Evolutionary conservation across 2,888 invertebrate genomes (phyloP).

Genomic region (Heliconius charithonia): DNA sequence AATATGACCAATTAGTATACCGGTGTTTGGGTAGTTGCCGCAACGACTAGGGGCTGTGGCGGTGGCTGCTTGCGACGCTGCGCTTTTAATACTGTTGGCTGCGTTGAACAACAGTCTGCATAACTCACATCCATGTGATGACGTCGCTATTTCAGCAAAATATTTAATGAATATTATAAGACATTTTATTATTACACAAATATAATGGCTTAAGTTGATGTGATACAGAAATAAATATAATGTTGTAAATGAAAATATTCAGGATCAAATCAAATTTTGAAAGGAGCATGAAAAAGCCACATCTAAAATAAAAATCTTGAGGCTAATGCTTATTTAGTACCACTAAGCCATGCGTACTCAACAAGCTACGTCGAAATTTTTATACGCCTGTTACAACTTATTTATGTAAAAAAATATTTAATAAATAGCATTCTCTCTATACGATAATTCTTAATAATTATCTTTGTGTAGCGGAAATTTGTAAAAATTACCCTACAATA

Average conservation of each 20-base stretch:
- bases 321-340: too few relatives aligned
- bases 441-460: too few relatives aligned
- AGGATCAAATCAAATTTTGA: not conserved
- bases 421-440: too few relatives aligned
- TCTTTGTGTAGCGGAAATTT: too few relatives aligned
- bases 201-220: not conserved
- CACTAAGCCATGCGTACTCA: too few relatives aligned
- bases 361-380: too few relatives aligned
- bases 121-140: slow-evolving; percentile 63
- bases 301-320: not conserved
- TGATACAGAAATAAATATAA: not conserved
- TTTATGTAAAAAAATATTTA: too few relatives aligned
- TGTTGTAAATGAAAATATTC: not conserved
- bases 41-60: slow-evolving; percentile 40
- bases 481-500: too few relatives aligned
- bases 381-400: too few relatives aligned
- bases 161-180: not conserved
- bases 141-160: slow-evolving; percentile 55
- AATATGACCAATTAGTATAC: slow-evolving; percentile 10
- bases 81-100: slow-evolving; percentile 72
- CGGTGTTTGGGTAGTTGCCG: slow-evolving; percentile 31
- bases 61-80: slow-evolving; percentile 67
- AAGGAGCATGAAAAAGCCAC: not conserved
- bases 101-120: slow-evolving; percentile 71
- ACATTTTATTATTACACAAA: not conserved